Percentiles rank a stretch among this genome's conserved stretches.
These are phyloP conservation scores for Saguinus midas DNA, from an alignment of 2,113 vertebrate species.

Conservation along the genomic window DNA sequence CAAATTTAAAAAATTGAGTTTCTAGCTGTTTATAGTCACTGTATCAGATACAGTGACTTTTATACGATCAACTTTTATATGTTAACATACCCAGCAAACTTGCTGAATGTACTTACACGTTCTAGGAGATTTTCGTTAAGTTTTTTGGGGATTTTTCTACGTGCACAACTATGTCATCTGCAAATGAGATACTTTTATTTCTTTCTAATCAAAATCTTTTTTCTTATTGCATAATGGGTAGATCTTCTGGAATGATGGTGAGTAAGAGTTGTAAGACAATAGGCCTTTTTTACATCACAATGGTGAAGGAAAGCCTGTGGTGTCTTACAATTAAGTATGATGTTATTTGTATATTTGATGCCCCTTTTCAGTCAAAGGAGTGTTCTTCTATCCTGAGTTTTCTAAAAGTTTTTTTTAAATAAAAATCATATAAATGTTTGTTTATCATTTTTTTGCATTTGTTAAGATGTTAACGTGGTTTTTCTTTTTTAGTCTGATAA, in stretches of 20 bases:
- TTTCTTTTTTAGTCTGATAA: neutral
- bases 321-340: neutral
- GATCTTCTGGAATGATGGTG: neutral
- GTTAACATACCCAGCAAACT: neutral
- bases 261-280: neutral
- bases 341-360: neutral
- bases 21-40: neutral
- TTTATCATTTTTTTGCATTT: neutral
- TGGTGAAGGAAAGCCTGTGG: neutral
- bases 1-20: neutral
- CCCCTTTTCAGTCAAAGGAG: no score
- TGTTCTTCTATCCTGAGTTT: neutral
- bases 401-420: neutral
- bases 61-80: neutral
- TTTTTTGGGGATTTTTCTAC: neutral
- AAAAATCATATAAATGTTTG: neutral
- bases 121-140: neutral
- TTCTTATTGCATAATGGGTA: neutral
- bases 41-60: no score
- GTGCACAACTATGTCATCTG: neutral
- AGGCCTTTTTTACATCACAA: neutral
- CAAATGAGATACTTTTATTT: neutral
- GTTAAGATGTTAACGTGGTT: neutral
- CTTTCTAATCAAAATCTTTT: neutral
- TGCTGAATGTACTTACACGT: neutral